Percentiles rank a stretch among this genome's conserved stretches.
phyloP scores from a whole-genome alignment of 2,113 vertebrate genomes.

The Lycaon pictus region DNA sequence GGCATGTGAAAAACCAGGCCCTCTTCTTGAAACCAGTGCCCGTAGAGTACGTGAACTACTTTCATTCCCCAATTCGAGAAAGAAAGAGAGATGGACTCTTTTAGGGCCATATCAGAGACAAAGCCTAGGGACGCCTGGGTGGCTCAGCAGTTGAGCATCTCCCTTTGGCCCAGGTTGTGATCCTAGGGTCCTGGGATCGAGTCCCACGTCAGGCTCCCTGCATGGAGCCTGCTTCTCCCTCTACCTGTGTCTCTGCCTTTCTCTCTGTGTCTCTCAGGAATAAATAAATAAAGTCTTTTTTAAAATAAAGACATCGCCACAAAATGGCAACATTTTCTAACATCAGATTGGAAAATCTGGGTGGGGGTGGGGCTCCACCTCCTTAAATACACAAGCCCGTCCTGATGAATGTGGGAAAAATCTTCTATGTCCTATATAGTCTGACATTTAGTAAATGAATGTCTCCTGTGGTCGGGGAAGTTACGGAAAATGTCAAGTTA shows the following conservation, averaged over 20 bases:
- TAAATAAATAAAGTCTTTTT: no score
- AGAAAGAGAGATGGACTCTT: neutral
- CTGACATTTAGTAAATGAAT: neutral
- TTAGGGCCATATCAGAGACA: neutral
- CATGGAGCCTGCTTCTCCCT: no score
- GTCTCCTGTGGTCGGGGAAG: conserved; percentile 56
- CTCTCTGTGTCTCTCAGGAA: no score
- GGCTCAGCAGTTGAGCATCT: no score
- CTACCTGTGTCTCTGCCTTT: no score
- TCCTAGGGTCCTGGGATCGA: no score
- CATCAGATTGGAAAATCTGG: neutral
- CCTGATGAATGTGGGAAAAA: neutral
- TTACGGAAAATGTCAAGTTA: conserved; percentile 73
- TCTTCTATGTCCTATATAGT: neutral
- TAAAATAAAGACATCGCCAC: no score
- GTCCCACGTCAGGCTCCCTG: no score
- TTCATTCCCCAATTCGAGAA: neutral
- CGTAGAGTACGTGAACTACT: neutral
- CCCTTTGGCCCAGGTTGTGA: no score
- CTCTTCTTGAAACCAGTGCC: neutral
- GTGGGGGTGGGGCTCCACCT: neutral
- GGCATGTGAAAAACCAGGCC: neutral
- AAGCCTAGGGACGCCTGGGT: neutral
- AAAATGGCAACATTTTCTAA: neutral
- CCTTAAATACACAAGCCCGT: neutral